Conservation (phyloP, 2,888 invertebrate species). For the Leptopterna dolabrata region DNA sequence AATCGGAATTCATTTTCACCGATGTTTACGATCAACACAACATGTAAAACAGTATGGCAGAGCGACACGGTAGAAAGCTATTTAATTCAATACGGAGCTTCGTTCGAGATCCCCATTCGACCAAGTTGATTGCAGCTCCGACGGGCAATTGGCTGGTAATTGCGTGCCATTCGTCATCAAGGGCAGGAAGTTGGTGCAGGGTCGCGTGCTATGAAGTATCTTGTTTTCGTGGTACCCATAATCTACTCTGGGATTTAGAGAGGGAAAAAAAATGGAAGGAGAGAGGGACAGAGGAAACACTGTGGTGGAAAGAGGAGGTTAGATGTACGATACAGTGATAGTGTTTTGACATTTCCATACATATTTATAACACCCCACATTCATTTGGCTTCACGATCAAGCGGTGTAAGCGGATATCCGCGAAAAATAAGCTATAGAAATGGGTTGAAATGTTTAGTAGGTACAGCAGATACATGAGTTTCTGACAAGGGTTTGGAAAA, state of each 20-base stretch:
- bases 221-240: constrained; percentile 2
- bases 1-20: neutral
- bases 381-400: too few relatives aligned
- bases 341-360: neutral
- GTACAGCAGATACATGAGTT: too few relatives aligned
- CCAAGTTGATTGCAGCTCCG: neutral
- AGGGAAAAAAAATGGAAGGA: neutral
- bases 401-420: too few relatives aligned
- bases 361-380: too few relatives aligned
- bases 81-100: neutral
- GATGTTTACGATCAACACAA: neutral
- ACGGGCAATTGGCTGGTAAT: neutral
- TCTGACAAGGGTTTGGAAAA: too few relatives aligned
- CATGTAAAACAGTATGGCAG: neutral
- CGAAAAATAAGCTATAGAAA: too few relatives aligned
- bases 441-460: too few relatives aligned
- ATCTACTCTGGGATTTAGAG: neutral
- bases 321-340: neutral
- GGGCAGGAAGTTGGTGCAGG: neutral
- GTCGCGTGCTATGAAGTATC: neutral
- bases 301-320: neutral
- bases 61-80: neutral
- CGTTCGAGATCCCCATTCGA: neutral
- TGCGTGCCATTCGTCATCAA: neutral
- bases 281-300: neutral